A percentile compares a stretch with the other conserved stretches of the same genome.
Conservation (phyloP, 2,113 vertebrate genomes). For the Pan troglodytes region NHGRI_mPanTro3-v2.1_pri NC_072415.2:20423001-20423500, state of each 20-base stretch:
- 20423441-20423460: conserved; percentile 58
- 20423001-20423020: neutral
- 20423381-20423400: conserved; percentile 12
- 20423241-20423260: neutral
- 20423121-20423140: neutral
- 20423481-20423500: neutral
- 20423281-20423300: neutral
- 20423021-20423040: neutral
- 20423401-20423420: conserved; percentile 70
- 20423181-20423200: neutral
- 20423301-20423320: fast-evolving
- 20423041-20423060: neutral
- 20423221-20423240: neutral
- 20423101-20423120: neutral
- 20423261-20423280: neutral
- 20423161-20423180: neutral
- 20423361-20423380: neutral
- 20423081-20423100: neutral
- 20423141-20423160: neutral
- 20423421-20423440: conserved; percentile 16
- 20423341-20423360: neutral
- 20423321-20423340: neutral
- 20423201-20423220: neutral
- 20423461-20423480: conserved; percentile 39
- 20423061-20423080: neutral